phyloP scores from a whole-genome alignment of 2,113 vertebrate species.

The Saguinus imperator region DNA sequence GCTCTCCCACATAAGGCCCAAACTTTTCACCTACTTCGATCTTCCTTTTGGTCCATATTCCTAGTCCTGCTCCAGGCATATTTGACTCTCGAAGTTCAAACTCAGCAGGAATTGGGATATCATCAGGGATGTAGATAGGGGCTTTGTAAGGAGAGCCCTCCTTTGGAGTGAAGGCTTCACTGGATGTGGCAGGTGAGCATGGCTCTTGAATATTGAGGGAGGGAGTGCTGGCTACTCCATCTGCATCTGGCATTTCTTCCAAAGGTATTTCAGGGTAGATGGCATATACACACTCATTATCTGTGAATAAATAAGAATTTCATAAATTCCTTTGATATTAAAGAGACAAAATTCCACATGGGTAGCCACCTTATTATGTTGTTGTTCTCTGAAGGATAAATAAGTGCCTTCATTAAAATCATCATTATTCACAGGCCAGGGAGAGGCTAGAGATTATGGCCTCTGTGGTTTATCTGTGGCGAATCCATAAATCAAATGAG shows the following conservation, averaged over 20 bases:
- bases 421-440: not conserved
- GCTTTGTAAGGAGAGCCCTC: conserved; percentile 89
- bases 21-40: conserved; percentile 93
- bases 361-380: not conserved
- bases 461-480: conserved; percentile 21
- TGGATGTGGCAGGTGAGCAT: conserved; percentile 88
- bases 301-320: conserved; percentile 84
- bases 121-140: conserved; percentile 89
- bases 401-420: not conserved
- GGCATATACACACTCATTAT: conserved; percentile 90
- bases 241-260: conserved; percentile 87
- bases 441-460: not conserved
- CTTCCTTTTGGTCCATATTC: conserved; percentile 95
- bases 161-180: conserved; percentile 88
- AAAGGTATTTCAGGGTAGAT: conserved; percentile 88
- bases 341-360: not conserved
- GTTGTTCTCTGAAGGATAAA: not conserved
- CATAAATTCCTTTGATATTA: conserved; percentile 31
- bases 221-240: conserved; percentile 83
- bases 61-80: conserved; percentile 88
- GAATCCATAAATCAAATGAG: conserved; percentile 33
- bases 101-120: conserved; percentile 91
- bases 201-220: conserved; percentile 85
- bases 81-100: conserved; percentile 95
- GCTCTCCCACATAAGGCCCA: conserved; percentile 94